A percentile compares a stretch with the other conserved stretches of the same genome.
Evolutionary conservation across 2,113 vertebrate genomes (phyloP).

Genomic region (Dendrocopos noguchii): DNA sequence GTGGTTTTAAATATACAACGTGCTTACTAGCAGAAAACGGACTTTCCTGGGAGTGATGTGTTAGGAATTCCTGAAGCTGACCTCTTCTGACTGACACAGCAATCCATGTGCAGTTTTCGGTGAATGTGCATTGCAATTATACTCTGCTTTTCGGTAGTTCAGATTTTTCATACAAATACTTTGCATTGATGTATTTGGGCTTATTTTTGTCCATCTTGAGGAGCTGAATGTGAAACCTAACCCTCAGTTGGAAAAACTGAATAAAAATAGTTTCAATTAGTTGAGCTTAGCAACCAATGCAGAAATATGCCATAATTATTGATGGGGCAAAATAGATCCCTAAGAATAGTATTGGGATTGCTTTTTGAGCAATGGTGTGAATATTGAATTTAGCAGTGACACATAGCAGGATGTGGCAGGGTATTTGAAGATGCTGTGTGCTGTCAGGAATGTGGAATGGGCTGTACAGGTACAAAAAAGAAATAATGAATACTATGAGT

Average conservation of each 20-base stretch:
- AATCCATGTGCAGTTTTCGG: background rate
- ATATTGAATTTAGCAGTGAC: background rate
- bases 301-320: background rate
- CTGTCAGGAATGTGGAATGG: background rate
- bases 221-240: background rate
- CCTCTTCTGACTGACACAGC: background rate
- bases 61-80: background rate
- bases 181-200: background rate
- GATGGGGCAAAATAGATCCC: no score
- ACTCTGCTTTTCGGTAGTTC: background rate
- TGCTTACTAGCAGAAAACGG: background rate
- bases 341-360: no score
- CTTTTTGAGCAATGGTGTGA: background rate
- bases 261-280: background rate
- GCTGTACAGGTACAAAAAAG: background rate
- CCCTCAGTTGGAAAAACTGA: background rate
- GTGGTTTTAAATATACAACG: background rate
- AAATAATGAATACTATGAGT: background rate
- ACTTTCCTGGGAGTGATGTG: background rate
- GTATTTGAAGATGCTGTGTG: background rate
- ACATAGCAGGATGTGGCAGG: background rate
- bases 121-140: background rate
- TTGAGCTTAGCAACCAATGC: background rate
- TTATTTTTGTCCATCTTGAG: background rate
- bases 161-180: background rate